A percentile compares a stretch with the other conserved stretches of the same genome.
phyloP scores from a whole-genome alignment of 2,113 vertebrate genomes.

The Mormyrus lacerda region DNA sequence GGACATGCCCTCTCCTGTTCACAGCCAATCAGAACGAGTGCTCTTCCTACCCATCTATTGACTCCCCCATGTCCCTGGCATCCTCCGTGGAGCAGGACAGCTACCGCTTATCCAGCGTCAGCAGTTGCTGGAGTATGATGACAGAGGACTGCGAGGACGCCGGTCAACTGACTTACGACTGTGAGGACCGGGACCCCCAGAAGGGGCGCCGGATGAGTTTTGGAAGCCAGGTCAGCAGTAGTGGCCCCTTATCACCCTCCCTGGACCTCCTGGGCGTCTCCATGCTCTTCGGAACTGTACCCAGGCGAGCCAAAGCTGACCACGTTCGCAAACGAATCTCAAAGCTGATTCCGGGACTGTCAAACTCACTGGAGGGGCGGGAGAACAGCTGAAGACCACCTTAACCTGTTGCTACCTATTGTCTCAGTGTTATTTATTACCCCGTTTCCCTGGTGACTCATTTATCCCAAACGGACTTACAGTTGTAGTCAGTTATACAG shows the following conservation, averaged over 20 bases:
- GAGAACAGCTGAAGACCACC: conserved; percentile 58
- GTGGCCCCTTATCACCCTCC: conserved; percentile 66
- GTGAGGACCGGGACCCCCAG: conserved; percentile 59
- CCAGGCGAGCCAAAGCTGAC: conserved; percentile 61
- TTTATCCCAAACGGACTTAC: not conserved
- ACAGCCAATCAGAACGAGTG: conserved; percentile 60
- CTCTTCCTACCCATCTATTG: conserved; percentile 37
- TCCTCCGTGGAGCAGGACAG: conserved; percentile 25
- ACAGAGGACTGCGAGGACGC: conserved; percentile 75
- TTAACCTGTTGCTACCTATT: too few relatives aligned
- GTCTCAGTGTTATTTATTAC: not conserved
- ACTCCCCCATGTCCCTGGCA: conserved; percentile 42
- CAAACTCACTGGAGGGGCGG: conserved; percentile 79
- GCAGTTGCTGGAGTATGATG: conserved; percentile 76
- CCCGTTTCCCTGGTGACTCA: not conserved
- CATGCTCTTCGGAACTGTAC: conserved; percentile 81
- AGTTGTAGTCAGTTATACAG: not conserved
- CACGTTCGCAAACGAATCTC: conserved; percentile 76
- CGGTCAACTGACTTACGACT: conserved; percentile 52
- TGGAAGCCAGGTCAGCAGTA: conserved; percentile 69
- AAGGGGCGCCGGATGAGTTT: conserved; percentile 59
- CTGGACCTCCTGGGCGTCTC: conserved; percentile 57
- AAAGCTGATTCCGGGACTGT: conserved; percentile 82
- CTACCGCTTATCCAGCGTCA: conserved; percentile 72
- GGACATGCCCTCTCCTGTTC: conserved; percentile 13